Evolutionary conservation across 2,113 vertebrate genomes (phyloP), one percentile per base, ranked within the genome.

Genomic region (Caracal caracal): DNA sequence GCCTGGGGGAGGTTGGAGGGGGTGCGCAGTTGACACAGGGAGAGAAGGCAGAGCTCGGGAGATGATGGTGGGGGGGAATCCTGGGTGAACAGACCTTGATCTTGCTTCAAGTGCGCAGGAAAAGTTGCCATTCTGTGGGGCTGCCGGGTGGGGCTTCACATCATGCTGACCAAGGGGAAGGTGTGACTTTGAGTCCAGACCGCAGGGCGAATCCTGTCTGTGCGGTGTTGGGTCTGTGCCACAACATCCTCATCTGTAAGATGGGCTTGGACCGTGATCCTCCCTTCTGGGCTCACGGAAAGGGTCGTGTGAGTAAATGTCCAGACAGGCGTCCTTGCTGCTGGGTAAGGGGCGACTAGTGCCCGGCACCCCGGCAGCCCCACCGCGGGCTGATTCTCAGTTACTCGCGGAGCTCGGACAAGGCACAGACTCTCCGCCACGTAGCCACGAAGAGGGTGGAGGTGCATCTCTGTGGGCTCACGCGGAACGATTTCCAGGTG

Each of bases 341-440:
- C 2, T 35, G 0, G 0, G 7, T 20, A 1, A 15, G 4, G 19
- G 51, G 24, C 59, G 33, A 1, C 16, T 16, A 11, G 6, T 0
- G 35, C 19, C n/a, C 6, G 47, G 13, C 0, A 1, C 43, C 37
- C 76, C 10, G 0, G 6, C 22, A 3, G 16, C 17, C 17, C 71
- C 40, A 11, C 28, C 5, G 43, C 9, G 15, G 10, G 73, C 37
- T 17, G 37, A 3, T 17, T n/a, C 47, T 92, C 71, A 20, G 19
- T 51, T 5, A 9, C 71, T 20, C 1, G 17, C 43, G 24, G 33
- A 15, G 28, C 68, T 22, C 13, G 59, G 16, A 56, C 53, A 2
- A 56, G 28, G 53, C 5, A 3, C 5, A 12, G 43, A 7, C 28
- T 40, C 26, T 59, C 26, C 13, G 7, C 19, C 35, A 1, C 17